Evolutionary conservation across 2,888 invertebrate genomes (phyloP), one percentile per base, ranked within the genome.

Genomic region (Cylloceria caligata): DNA sequence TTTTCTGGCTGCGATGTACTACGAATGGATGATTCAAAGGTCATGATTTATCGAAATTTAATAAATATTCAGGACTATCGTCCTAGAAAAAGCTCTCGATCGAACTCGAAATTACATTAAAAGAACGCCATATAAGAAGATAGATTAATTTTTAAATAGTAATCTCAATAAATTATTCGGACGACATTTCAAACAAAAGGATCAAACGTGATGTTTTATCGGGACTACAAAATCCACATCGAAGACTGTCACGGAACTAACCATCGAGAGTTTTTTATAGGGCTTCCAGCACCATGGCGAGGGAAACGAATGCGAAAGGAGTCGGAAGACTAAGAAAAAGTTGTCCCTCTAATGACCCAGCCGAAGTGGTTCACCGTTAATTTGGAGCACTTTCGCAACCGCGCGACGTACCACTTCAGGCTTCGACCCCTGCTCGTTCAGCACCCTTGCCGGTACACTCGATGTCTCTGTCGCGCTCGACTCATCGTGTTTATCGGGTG

Each of bases 351-450:
- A 89, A 90, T 90, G 89, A 91, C 88, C 88, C 80, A 83, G 77
- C 85, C 86, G 81, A 86, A 89, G 90, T 89, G 88, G 89, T 90
- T 88, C n/a, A 89, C 87, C 88, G 90, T 91, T 91, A 91, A 91
- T 91, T 91, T 88, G 87, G 84, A 69, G 62, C 76, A 83, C 87
- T 83, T 83, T 83, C 64, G 80, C 83, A 69, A 11, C 36, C 83
- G 77, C 62, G 83, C 83, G 71, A 76, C 80, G 68, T 65, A 68
- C 81, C 55, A 62, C 83, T 36, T 78, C 79, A 77, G 65, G 60
- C 80, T 69, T 72, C 74, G 73, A 68, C 72, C 68, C 34, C 64
- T 60, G 77, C 82, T 73, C 39, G 68, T 73, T 75, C 77, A 62
- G 39, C 64, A 64, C 36, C 71, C 62, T 19, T n/a, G 47, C 52